A percentile compares a stretch with the other conserved stretches of the same genome.
Conservation (phyloP, 1,140 invertebrate genomes). For the Hyles vespertilio region DNA sequence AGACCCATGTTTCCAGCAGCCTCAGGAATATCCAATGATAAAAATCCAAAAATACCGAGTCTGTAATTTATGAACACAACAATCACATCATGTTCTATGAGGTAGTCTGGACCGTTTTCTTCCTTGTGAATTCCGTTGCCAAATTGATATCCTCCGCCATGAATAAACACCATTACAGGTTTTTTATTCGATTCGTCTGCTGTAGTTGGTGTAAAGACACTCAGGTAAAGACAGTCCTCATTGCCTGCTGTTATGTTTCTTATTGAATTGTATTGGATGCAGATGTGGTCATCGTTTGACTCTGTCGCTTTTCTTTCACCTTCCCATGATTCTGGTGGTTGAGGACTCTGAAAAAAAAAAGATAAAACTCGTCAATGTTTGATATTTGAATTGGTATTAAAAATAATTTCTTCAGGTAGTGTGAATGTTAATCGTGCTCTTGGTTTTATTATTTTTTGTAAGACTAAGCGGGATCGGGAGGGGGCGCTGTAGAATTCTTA, state of each 20-base stretch:
- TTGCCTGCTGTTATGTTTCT: conserved; percentile 25
- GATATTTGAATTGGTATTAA: no score
- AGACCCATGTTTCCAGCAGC: conserved; percentile 75
- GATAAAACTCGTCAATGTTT: background rate
- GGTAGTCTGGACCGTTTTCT: conserved; percentile 57
- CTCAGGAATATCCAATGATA: conserved; percentile 52
- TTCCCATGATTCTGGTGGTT: conserved; percentile 33
- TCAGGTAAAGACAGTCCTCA: conserved; percentile 51
- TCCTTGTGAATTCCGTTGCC: conserved; percentile 65
- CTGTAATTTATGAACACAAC: conserved; percentile 78
- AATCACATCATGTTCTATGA: conserved; percentile 75
- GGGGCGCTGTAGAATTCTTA: no score
- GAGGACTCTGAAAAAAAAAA: conserved; percentile 20
- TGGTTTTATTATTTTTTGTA: no score
- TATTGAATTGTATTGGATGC: conserved; percentile 9
- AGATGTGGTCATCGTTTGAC: conserved; percentile 18
- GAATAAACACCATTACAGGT: conserved; percentile 84
- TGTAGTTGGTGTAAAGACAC: conserved; percentile 39
- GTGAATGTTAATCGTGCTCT: no score
- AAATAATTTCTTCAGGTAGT: no score
- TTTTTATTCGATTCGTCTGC: conserved; percentile 31
- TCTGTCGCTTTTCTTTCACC: conserved; percentile 35
- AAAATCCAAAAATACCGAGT: conserved; percentile 73
- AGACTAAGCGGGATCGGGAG: no score
- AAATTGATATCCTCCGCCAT: conserved; percentile 81